Evolutionary conservation across 2,113 vertebrate genomes (phyloP), one percentile per base, ranked within the genome.

Genomic region (Dunckerocampus dactyliophorus): DNA sequence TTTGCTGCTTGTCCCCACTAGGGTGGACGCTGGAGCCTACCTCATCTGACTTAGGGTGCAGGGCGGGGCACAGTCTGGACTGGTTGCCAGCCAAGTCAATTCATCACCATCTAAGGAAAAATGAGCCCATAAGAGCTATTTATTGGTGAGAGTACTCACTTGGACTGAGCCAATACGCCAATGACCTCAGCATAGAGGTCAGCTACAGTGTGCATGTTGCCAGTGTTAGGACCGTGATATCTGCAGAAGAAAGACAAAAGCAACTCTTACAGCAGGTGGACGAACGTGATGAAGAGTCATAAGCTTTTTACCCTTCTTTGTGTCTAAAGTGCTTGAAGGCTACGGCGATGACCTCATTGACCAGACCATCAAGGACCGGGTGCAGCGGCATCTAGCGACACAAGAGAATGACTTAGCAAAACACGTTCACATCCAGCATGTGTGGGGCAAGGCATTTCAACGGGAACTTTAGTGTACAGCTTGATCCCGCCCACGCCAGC

Each of bases 301-400:
- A 19, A 22, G 8, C 89, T 93, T 43, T 22, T 60, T 93, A 99
- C 96, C 96, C 95, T 89, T 99, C 95, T 91, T 95, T 99, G 86
- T 97, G 95, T 89, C 93, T 95, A 92, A 99, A 99, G 93, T 99
- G 96, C 92, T 95, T 98, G 88, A 99, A 99, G 71, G 96, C 94
- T 89, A 96, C 87, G 81, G 94, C 95, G 88, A 97, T 94, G 84
- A 99, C 92, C 87, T 99, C 96, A 75, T 93, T 94, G 86, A 98
- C 94, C 88, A 96, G 92, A 83, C 88, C 90, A 87, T 99, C 97
- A 65, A 96, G 92, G 69, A 93, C 92, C 59, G 97, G 97, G 88
- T 98, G 95, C 76, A 98, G 93, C 22, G 94, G 92, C 90, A 99
- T 97, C 97, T 99, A 53, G 66, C 55, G 37, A 84, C 37, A 77